phyloP scores from a whole-genome alignment of 2,113 vertebrate species.

The Onychostruthus taczanowskii region DNA sequence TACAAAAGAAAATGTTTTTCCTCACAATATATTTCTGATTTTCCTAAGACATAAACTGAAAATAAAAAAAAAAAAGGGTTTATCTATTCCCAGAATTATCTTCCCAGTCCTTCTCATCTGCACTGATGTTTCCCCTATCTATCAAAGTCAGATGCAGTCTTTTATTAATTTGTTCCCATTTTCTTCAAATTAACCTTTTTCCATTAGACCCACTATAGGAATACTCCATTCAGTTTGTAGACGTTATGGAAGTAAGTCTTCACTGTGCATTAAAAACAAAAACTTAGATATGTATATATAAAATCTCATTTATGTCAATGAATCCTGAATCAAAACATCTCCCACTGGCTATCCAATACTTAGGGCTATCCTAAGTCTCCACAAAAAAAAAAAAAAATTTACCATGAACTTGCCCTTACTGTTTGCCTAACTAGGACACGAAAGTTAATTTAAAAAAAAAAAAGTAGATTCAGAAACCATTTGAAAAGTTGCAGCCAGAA shows the following conservation, averaged over 20 bases:
- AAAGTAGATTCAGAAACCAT: neutral
- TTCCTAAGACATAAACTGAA: neutral
- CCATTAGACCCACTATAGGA: neutral
- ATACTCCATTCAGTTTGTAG: neutral
- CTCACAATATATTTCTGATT: neutral
- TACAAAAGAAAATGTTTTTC: neutral
- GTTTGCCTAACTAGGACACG: neutral
- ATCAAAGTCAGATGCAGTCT: neutral
- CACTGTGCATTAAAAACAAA: neutral
- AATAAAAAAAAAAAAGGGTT: neutral
- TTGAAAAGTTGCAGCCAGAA: neutral
- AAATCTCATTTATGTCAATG: neutral
- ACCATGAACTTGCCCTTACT: neutral
- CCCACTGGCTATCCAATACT: neutral
- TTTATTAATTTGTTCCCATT: neutral
- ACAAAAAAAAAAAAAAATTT: neutral
- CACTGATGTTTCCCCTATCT: neutral
- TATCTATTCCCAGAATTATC: neutral
- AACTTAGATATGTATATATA: fast-evolving
- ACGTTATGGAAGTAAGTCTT: neutral
- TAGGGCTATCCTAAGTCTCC: neutral
- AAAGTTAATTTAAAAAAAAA: neutral
- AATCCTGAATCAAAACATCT: neutral
- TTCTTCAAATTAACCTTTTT: neutral
- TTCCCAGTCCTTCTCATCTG: neutral